A percentile compares a stretch with the other conserved stretches of the same genome.
Evolutionary conservation across 2,113 vertebrate species (phyloP).

Genomic region (Chitala chitala): DNA sequence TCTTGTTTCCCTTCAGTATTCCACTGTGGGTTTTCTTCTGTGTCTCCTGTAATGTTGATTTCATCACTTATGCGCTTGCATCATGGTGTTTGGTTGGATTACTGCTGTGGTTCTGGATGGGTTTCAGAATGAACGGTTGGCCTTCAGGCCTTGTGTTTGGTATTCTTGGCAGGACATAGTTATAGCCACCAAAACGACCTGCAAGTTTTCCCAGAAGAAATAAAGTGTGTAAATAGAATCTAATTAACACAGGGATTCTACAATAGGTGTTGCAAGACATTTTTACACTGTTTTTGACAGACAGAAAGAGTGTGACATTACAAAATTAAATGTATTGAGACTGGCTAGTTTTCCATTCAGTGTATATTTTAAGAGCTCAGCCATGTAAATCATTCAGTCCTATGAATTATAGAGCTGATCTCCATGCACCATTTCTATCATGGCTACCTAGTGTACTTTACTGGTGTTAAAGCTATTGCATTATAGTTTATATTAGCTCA

Average conservation of each 20-base stretch:
- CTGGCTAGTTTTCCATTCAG: background rate
- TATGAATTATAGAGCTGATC: background rate
- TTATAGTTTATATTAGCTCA: too few relatives aligned
- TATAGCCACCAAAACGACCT: conserved; percentile 36
- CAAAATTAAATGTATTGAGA: background rate
- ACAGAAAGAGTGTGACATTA: background rate
- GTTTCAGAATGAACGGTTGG: too few relatives aligned
- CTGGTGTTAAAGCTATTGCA: background rate
- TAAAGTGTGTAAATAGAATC: conserved; percentile 37
- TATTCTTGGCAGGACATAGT: conserved; percentile 34
- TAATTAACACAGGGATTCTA: conserved; percentile 35
- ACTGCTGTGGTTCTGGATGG: too few relatives aligned
- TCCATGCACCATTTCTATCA: background rate
- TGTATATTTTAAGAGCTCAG: background rate
- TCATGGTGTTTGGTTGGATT: too few relatives aligned
- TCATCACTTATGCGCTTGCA: conserved; percentile 33
- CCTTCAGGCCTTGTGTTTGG: too few relatives aligned
- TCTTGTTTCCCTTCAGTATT: background rate
- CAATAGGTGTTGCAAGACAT: conserved; percentile 39
- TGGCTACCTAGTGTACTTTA: background rate
- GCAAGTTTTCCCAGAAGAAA: conserved; percentile 30
- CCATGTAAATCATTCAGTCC: background rate
- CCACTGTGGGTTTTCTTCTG: background rate
- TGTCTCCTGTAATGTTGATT: background rate
- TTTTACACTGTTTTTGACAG: background rate